Evolutionary conservation across 1,140 invertebrate genomes (phyloP).

Genomic region (Eriosoma lanigerum): DNA sequence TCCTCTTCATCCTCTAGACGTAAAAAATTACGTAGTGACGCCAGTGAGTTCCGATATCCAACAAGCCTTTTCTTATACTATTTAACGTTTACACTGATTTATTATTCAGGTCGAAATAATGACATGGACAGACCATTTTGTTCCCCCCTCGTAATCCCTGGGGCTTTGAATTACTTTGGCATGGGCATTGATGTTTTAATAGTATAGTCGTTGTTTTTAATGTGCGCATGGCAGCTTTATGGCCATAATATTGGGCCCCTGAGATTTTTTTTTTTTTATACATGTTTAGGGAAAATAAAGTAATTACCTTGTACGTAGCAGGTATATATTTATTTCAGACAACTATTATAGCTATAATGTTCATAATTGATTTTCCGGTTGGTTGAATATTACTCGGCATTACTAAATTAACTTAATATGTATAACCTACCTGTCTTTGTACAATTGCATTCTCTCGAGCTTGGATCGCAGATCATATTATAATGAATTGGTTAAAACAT

Average conservation of each 20-base stretch:
- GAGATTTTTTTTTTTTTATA: constrained; percentile 12
- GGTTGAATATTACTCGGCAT: neutral
- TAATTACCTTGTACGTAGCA: neutral
- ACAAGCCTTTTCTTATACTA: neutral
- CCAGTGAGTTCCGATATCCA: neutral
- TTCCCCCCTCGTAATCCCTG: neutral
- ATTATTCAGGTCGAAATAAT: constrained; percentile 28
- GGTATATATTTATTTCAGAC: neutral
- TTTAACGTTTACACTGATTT: constrained; percentile 4
- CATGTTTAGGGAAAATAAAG: neutral
- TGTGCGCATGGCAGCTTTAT: neutral
- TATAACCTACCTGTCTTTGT: too few relatives aligned
- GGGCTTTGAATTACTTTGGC: constrained; percentile 31
- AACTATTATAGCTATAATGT: neutral
- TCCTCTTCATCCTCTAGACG: neutral
- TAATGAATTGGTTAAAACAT: too few relatives aligned
- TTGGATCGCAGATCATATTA: too few relatives aligned
- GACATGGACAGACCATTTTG: constrained; percentile 7
- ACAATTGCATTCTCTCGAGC: too few relatives aligned
- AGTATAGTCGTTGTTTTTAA: constrained; percentile 19
- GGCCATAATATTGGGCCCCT: neutral
- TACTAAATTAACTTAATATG: too few relatives aligned
- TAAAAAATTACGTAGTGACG: neutral
- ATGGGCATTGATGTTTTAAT: constrained; percentile 30
- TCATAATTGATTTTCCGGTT: constrained; percentile 11